These are phyloP conservation scores for Sicus ferrugineus DNA, from an alignment of 2,888 invertebrate genomes.

Conservation along the genomic window DNA sequence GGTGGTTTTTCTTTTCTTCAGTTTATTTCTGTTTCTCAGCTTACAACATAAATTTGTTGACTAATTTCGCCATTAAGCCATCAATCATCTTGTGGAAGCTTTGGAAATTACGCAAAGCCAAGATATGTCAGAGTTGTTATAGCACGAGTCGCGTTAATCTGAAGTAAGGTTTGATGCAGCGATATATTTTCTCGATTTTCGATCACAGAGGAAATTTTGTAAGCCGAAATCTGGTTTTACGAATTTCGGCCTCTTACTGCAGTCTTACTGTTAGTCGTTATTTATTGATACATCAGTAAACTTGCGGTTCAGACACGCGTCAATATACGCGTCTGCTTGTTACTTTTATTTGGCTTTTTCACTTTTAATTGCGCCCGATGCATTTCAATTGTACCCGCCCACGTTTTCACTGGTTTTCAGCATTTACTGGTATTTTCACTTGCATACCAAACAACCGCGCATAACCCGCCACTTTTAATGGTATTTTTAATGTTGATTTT, in stretches of 20 bases:
- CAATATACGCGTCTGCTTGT: neutral
- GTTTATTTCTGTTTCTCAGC: neutral
- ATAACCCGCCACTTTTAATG: no score
- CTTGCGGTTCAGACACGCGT: neutral
- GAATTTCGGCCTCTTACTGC: no score
- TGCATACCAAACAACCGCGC: neutral
- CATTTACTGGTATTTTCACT: neutral
- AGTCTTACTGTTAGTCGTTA: neutral
- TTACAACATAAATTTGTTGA: neutral
- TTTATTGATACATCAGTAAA: neutral
- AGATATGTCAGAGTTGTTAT: neutral
- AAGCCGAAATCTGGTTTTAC: no score
- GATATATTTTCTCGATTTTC: neutral
- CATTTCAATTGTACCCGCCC: neutral
- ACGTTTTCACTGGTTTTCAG: conserved; percentile 9
- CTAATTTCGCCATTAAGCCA: neutral
- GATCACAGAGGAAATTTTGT: no score
- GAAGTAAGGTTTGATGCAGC: neutral
- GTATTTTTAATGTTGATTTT: no score
- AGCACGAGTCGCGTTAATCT: neutral
- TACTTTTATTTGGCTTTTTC: neutral
- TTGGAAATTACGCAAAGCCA: conserved; percentile 10
- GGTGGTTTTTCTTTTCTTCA: neutral
- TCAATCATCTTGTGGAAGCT: neutral
- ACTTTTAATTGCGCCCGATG: neutral